These are phyloP conservation scores for Acanthurus leucopareius DNA, from an alignment of 2,797 vertebrate genomes.

Conservation along the genomic window DNA sequence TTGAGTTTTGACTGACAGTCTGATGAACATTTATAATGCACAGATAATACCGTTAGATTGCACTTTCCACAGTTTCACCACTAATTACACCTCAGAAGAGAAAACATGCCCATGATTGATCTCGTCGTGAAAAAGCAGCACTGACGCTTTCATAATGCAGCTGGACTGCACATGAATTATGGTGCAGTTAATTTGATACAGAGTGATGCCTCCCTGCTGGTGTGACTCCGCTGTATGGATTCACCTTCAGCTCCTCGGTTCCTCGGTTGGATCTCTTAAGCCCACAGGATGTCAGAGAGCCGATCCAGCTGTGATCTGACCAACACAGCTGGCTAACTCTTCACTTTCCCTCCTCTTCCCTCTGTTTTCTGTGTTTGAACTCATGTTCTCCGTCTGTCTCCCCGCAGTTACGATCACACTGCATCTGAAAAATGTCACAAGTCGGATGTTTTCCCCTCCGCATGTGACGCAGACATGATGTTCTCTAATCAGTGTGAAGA, in stretches of 20 bases:
- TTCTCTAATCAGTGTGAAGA: not conserved
- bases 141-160: slow-evolving; percentile 49
- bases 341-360: no score
- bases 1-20: slow-evolving; percentile 50
- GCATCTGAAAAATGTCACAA: slow-evolving; percentile 15
- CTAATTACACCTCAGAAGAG: slow-evolving; percentile 50
- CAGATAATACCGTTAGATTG: slow-evolving; percentile 46
- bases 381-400: not conserved
- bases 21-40: slow-evolving; percentile 42
- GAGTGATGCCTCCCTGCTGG: slow-evolving; percentile 31
- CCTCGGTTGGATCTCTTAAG: slow-evolving; percentile 37
- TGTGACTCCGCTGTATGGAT: slow-evolving; percentile 30
- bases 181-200: slow-evolving; percentile 46
- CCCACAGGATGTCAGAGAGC: slow-evolving; percentile 18
- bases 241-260: slow-evolving; percentile 4
- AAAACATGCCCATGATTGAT: slow-evolving; percentile 55
- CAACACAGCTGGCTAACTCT: slow-evolving; percentile 7
- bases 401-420: slow-evolving; percentile 1
- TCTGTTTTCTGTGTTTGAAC: not conserved
- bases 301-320: slow-evolving; percentile 42
- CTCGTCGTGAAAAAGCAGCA: slow-evolving; percentile 46
- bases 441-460: not conserved
- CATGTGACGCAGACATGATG: slow-evolving; percentile 3
- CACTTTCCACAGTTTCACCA: slow-evolving; percentile 57
- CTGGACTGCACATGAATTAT: slow-evolving; percentile 52